Percentiles rank a stretch among this genome's conserved stretches.
Evolutionary conservation across 2,113 vertebrate genomes (phyloP).

Genomic region (Sterna hirundo): DNA sequence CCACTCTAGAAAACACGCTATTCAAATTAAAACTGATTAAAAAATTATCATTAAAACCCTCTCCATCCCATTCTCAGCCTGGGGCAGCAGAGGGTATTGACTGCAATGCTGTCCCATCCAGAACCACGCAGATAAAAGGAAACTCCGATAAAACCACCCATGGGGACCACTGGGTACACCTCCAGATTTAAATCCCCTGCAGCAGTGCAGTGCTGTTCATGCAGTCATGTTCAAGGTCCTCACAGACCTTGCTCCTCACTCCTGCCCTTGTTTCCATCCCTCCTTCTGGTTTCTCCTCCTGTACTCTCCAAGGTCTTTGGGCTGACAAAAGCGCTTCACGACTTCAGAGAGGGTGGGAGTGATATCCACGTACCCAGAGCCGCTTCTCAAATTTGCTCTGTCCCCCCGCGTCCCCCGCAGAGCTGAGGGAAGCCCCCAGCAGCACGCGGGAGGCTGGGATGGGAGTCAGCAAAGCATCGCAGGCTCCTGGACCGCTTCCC

Average conservation of each 20-base stretch:
- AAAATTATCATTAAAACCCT: background rate
- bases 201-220: background rate
- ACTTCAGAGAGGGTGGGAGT: background rate
- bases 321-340: background rate
- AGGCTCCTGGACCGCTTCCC: background rate
- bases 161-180: background rate
- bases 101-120: background rate
- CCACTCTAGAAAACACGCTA: background rate
- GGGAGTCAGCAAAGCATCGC: background rate
- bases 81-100: background rate
- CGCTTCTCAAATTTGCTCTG: background rate
- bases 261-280: background rate
- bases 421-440: background rate
- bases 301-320: background rate
- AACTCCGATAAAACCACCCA: background rate
- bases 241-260: background rate
- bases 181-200: background rate
- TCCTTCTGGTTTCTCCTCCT: background rate
- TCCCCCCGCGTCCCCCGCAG: fast-evolving
- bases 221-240: background rate
- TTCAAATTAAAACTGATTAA: background rate
- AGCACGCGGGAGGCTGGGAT: fast-evolving
- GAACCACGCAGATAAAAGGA: background rate
- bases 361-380: background rate
- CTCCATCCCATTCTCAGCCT: background rate